Conservation (phyloP, 2,888 invertebrate genomes). For the Sussaba pulchella region DNA sequence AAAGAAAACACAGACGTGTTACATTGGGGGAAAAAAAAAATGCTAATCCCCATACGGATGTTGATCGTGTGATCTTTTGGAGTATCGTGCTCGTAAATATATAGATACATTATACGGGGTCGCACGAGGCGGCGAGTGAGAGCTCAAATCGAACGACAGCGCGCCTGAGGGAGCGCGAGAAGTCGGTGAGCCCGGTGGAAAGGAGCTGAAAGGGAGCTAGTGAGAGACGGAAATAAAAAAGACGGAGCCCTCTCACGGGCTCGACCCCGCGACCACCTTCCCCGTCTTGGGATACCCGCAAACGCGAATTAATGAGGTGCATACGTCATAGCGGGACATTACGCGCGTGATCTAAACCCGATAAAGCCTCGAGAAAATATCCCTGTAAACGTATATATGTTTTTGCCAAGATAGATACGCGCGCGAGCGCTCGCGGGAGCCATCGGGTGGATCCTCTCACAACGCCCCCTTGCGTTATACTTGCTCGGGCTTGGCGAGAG, state of each 20-base stretch:
- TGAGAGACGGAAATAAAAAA: constrained; percentile 63
- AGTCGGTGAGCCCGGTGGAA: constrained; percentile 16
- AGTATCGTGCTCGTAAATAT: constrained; percentile 60
- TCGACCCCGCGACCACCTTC: constrained; percentile 66
- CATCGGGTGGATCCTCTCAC: constrained; percentile 54
- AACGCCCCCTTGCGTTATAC: constrained; percentile 49
- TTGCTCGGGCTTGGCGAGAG: constrained; percentile 7
- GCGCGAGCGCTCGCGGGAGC: constrained; percentile 32
- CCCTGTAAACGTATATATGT: constrained; percentile 7
- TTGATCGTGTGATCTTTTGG: constrained; percentile 61
- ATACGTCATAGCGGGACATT: constrained; percentile 77
- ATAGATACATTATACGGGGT: constrained; percentile 49
- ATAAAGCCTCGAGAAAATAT: constrained; percentile 72
- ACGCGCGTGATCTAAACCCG: constrained; percentile 78
- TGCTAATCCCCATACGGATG: constrained; percentile 54
- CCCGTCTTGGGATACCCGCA: constrained; percentile 70
- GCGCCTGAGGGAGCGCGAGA: constrained; percentile 54
- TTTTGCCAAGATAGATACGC: constrained; percentile 50
- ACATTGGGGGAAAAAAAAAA: neutral
- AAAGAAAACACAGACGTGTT: constrained; percentile 23
- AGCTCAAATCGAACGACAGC: constrained; percentile 64
- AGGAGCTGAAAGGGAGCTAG: constrained; percentile 44
- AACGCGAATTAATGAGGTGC: constrained; percentile 79
- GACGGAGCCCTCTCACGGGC: constrained; percentile 57
- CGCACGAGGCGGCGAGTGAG: constrained; percentile 52